Conservation (phyloP, 2,888 invertebrate species). For the Meteorus cinctellus region DNA sequence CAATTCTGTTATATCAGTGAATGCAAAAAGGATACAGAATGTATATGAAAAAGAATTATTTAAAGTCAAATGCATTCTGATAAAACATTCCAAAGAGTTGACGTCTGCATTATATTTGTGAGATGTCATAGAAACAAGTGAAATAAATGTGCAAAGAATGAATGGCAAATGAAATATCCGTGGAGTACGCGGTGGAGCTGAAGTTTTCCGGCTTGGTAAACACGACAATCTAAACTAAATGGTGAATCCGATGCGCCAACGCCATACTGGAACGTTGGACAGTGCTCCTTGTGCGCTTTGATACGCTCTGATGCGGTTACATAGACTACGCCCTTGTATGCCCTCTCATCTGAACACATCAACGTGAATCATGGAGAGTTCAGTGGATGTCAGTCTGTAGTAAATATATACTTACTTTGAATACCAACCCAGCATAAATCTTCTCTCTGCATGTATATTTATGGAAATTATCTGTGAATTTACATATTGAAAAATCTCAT, state of each 20-base stretch:
- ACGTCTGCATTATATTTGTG: background rate
- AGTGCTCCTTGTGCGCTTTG: constrained; percentile 50
- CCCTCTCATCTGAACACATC: constrained; percentile 27
- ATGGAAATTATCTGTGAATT: background rate
- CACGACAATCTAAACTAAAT: constrained; percentile 36
- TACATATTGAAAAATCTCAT: background rate
- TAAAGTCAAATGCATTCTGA: background rate
- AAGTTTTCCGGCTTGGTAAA: constrained; percentile 46
- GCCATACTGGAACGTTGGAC: constrained; percentile 24
- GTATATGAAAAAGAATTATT: background rate
- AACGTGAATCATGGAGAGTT: constrained; percentile 13
- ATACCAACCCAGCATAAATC: background rate
- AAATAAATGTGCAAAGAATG: constrained; percentile 11
- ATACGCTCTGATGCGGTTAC: constrained; percentile 52
- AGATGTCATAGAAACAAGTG: constrained; percentile 13
- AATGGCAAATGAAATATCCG: constrained; percentile 12
- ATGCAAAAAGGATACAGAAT: too few relatives aligned
- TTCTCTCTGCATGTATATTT: constrained; percentile 1
- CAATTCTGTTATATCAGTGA: too few relatives aligned
- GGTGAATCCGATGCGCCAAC: constrained; percentile 36
- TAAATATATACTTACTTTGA: background rate
- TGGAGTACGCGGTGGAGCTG: constrained; percentile 1
- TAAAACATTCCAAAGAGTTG: background rate
- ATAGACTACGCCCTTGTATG: constrained; percentile 48
- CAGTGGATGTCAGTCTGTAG: background rate